These are phyloP conservation scores for Phainopepla nitens DNA, from an alignment of 2,113 vertebrate species.

Conservation along the genomic window DNA sequence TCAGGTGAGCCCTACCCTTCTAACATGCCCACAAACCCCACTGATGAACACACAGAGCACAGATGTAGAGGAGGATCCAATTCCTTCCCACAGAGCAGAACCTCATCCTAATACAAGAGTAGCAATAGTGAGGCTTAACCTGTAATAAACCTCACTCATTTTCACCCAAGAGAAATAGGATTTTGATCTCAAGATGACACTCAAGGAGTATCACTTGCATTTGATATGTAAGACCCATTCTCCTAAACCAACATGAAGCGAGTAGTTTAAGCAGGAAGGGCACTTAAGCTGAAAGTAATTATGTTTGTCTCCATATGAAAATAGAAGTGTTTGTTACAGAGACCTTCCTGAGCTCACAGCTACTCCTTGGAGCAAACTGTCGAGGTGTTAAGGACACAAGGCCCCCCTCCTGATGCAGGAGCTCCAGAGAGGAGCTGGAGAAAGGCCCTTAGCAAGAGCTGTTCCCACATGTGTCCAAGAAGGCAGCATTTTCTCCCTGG, in stretches of 20 bases:
- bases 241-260: neutral
- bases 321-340: neutral
- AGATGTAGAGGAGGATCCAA: neutral
- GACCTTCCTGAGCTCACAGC: neutral
- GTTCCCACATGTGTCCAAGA: rapidly evolving
- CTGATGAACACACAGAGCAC: rapidly evolving
- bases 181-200: neutral
- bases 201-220: neutral
- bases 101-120: neutral
- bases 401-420: neutral
- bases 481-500: neutral
- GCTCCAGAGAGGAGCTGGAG: neutral
- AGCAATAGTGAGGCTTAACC: neutral
- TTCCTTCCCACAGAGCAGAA: neutral
- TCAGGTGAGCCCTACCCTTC: neutral
- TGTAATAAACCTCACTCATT: neutral
- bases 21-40: neutral
- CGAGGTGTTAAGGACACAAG: neutral
- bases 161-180: neutral
- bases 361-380: neutral
- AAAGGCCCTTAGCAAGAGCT: neutral
- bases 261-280: neutral
- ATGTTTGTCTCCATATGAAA: neutral
- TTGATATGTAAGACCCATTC: neutral
- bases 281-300: neutral